A percentile compares a stretch with the other conserved stretches of the same genome.
Evolutionary conservation across 2,113 vertebrate species (phyloP).

Genomic region (Colistium nudipinnis): DNA sequence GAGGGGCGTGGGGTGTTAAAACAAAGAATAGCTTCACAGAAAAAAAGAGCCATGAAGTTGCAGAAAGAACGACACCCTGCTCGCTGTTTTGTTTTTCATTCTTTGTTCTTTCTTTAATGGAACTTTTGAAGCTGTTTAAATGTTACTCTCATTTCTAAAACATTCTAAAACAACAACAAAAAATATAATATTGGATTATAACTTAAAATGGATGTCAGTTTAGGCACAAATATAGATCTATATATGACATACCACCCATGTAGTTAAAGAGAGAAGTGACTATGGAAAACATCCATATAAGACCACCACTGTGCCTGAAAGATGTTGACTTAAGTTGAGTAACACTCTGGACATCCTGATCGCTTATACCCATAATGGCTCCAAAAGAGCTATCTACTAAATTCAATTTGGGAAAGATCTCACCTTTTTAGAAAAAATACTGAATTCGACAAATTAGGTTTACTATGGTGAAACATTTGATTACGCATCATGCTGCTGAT

Average conservation of each 20-base stretch:
- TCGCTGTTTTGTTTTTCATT: not conserved
- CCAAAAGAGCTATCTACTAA: too few relatives aligned
- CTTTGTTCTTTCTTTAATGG: not conserved
- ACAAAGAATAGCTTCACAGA: conserved; percentile 60
- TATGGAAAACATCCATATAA: conserved; percentile 9
- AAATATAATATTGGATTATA: too few relatives aligned
- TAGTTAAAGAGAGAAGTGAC: conserved; percentile 26
- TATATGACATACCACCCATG: conserved; percentile 46
- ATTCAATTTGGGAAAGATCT: too few relatives aligned
- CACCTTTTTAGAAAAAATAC: too few relatives aligned
- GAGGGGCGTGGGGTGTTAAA: conserved; percentile 34
- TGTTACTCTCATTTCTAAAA: not conserved
- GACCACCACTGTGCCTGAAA: not conserved
- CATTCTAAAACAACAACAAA: too few relatives aligned
- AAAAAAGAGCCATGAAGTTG: conserved; percentile 54
- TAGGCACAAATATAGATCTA: conserved; percentile 1
- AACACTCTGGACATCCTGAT: not conserved
- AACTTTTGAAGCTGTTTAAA: conserved; percentile 29
- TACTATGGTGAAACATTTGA: too few relatives aligned
- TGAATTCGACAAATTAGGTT: too few relatives aligned
- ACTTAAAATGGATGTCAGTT: conserved; percentile 10
- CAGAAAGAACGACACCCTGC: conserved; percentile 63
- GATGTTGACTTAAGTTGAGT: not conserved
- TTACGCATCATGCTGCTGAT: too few relatives aligned
- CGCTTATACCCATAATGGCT: too few relatives aligned